Evolutionary conservation across 2,797 vertebrate genomes (phyloP), one percentile per base, ranked within the genome.

Genomic region (Falco berigora): DNA sequence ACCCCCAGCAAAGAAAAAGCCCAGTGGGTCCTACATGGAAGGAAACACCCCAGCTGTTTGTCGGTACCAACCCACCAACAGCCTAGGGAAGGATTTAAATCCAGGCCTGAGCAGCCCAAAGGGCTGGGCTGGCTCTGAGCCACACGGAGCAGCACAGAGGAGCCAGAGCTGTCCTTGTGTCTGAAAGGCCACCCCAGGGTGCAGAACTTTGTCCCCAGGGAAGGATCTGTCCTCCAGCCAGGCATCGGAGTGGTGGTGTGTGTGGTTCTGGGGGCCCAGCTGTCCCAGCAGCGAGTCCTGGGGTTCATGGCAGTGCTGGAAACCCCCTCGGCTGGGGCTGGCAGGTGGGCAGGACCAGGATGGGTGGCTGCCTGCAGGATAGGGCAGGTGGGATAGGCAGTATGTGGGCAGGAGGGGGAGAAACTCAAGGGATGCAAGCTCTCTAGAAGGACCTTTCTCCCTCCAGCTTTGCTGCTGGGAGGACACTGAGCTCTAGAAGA

Each of bases 41-140:
- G 22, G 36, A 53, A 28, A 72, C 27, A 16, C 3, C 18, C 14
- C 30, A 32, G 38, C 0, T 61, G 46, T 38, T 79, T 79, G 40
- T 47, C 0, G 0, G 36, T 8, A 28, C 8, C 25, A 38, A 4
- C 9, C 7, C 64, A 32, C 30, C 15, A 56, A 16, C 11, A 30
- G 4, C 2, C 0, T 1, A 22, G 64, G 42, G 59, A 36, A 42
- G 13, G 11, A 15, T 44, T 84, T 85, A 34, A 49, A 0, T 36
- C 20, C 55, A 61, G 40, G 22, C 14, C 30, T 47, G 50, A 77
- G 42, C 81, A 77, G 61, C 27, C 44, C 28, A 2, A 22, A 38
- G 42, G 46, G 32, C 42, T 84, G 49, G 36, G 42, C 20, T 61
- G 71, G 63, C 67, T 86, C 77, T 24, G 61, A 83, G 73, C 49